Conservation (phyloP, 2,888 invertebrate genomes). For the Formica aserva region DNA sequence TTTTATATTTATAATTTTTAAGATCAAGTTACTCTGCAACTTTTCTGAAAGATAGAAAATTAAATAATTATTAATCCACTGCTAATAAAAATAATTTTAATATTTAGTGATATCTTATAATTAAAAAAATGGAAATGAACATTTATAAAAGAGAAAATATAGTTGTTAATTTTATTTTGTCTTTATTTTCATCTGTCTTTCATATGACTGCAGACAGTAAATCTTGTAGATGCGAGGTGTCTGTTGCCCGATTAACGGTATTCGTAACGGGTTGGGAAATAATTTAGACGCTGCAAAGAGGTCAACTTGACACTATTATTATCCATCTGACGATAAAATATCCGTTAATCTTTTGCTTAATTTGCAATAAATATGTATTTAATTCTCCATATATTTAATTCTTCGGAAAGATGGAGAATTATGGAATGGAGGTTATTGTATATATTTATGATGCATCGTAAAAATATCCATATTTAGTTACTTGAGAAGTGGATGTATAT, state of each 20-base stretch:
- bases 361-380: background rate
- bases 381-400: background rate
- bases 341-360: background rate
- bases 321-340: slow-evolving; percentile 25
- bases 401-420: background rate
- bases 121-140: background rate
- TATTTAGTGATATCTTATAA: background rate
- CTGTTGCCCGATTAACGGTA: slow-evolving; percentile 78
- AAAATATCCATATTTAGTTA: slow-evolving; percentile 8
- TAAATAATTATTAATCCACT: background rate
- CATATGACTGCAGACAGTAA: slow-evolving; percentile 20
- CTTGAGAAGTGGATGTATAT: background rate
- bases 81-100: slow-evolving; percentile 1
- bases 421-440: background rate
- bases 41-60: background rate
- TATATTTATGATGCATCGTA: background rate
- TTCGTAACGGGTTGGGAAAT: slow-evolving; percentile 77
- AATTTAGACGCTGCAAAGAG: slow-evolving; percentile 70
- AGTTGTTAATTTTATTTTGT: slow-evolving; percentile 2
- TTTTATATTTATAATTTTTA: background rate
- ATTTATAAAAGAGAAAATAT: background rate
- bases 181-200: slow-evolving; percentile 13
- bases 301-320: slow-evolving; percentile 48
- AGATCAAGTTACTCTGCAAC: background rate
- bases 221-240: slow-evolving; percentile 48